A percentile compares a stretch with the other conserved stretches of the same genome.
These are phyloP conservation scores for Alloplasta piceator DNA, from an alignment of 2,888 invertebrate species.

Conservation along the genomic window DNA sequence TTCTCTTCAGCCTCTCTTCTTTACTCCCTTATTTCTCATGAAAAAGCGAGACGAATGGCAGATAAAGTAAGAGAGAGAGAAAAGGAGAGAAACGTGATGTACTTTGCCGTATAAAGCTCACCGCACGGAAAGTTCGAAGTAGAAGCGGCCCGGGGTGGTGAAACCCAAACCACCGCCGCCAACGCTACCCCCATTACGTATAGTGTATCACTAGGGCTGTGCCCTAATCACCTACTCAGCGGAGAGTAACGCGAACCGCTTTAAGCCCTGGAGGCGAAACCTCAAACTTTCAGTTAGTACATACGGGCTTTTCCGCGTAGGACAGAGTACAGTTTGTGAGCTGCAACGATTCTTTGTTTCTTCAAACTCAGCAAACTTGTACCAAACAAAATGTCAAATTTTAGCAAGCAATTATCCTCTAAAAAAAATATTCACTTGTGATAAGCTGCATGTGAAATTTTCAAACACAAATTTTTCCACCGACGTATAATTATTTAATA, in stretches of 20 bases:
- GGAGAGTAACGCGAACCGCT: conserved; percentile 62
- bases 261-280: conserved; percentile 50
- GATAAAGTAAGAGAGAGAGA: conserved; percentile 43
- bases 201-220: conserved; percentile 36
- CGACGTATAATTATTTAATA: no score
- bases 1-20: conserved; percentile 4
- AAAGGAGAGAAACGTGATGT: no score
- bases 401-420: no score
- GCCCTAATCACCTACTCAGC: conserved; percentile 63
- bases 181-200: conserved; percentile 11
- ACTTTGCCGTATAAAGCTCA: not conserved
- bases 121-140: conserved; percentile 37
- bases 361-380: no score
- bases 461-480: no score
- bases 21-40: conserved; percentile 33
- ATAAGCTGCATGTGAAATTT: no score
- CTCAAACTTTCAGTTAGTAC: conserved; percentile 54
- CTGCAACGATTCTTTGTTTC: no score
- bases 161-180: conserved; percentile 44
- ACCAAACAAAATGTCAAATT: no score
- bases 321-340: no score
- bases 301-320: not conserved
- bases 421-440: no score
- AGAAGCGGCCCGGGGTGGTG: conserved; percentile 50
- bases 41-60: conserved; percentile 32